phyloP scores from a whole-genome alignment of 2,797 vertebrate species.

The Bradypus variegatus region DNA sequence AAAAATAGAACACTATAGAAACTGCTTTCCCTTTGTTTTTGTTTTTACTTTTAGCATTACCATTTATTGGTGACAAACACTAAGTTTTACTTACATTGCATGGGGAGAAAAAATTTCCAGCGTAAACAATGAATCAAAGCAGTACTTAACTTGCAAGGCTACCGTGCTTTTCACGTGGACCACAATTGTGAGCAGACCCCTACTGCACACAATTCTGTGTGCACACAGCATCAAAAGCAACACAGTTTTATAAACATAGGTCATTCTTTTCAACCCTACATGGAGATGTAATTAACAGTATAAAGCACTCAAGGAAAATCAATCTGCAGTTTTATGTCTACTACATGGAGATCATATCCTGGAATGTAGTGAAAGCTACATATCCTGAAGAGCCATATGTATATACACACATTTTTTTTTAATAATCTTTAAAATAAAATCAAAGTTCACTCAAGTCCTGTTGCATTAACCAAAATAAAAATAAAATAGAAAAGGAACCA shows the following conservation, averaged over 20 bases:
- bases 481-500: slow-evolving; percentile 73
- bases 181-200: slow-evolving; percentile 74
- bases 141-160: slow-evolving; percentile 74
- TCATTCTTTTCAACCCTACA: slow-evolving; percentile 83
- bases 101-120: too few relatives aligned
- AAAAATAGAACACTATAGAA: neutral
- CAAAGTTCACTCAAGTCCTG: slow-evolving; percentile 57
- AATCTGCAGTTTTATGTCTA: slow-evolving; percentile 72
- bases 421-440: slow-evolving; percentile 68
- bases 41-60: too few relatives aligned
- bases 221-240: slow-evolving; percentile 83
- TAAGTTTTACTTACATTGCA: too few relatives aligned
- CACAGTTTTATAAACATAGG: slow-evolving; percentile 80
- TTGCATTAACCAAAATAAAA: slow-evolving; percentile 62
- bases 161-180: slow-evolving; percentile 74
- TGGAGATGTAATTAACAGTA: slow-evolving; percentile 84
- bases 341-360: slow-evolving; percentile 81
- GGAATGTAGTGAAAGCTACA: slow-evolving; percentile 72
- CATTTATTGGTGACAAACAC: too few relatives aligned
- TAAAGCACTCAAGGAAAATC: slow-evolving; percentile 91
- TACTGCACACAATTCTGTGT: slow-evolving; percentile 66
- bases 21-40: slow-evolving; percentile 66
- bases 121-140: slow-evolving; percentile 78
- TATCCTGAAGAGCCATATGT: slow-evolving; percentile 48
- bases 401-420: slow-evolving; percentile 43